Conservation (phyloP, 1,140 invertebrate genomes). For the Bradysia coprophila region DNA sequence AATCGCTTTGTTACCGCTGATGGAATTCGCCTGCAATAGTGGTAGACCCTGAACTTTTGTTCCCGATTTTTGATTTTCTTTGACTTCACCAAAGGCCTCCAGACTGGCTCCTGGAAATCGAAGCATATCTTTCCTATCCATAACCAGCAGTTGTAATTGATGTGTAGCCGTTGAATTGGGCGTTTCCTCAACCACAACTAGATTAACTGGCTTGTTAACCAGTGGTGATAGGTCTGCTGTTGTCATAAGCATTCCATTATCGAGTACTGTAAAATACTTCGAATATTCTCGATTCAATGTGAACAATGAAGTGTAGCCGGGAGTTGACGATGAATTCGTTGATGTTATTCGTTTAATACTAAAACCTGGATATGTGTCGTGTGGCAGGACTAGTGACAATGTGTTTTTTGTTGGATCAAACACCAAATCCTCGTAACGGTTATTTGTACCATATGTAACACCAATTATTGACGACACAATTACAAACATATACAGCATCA, state of each 20-base stretch:
- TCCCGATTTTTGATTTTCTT: conserved; percentile 52
- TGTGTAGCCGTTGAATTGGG: conserved; percentile 60
- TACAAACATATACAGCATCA: no score
- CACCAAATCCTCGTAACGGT: neutral
- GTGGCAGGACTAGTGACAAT: conserved; percentile 39
- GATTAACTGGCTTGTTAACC: conserved; percentile 57
- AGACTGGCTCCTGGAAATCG: conserved; percentile 40
- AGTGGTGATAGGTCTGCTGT: conserved; percentile 62
- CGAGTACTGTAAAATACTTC: conserved; percentile 69
- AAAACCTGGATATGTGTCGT: conserved; percentile 71
- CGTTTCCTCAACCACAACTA: conserved; percentile 62
- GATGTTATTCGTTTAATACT: conserved; percentile 51
- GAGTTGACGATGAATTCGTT: neutral
- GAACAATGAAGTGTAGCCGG: neutral
- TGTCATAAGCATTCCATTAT: conserved; percentile 77
- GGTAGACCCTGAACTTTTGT: conserved; percentile 47
- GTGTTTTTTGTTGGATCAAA: conserved; percentile 10
- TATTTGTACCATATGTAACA: neutral
- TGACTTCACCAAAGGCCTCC: conserved; percentile 43
- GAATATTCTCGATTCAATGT: conserved; percentile 52
- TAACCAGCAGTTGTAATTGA: conserved; percentile 59
- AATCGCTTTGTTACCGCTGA: conserved; percentile 35
- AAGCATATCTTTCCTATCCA: conserved; percentile 61
- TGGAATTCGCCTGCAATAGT: conserved; percentile 36
- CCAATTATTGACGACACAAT: neutral